Evolutionary conservation across 1,140 invertebrate genomes (phyloP).

Genomic region (Neuroterus valhalla): DNA sequence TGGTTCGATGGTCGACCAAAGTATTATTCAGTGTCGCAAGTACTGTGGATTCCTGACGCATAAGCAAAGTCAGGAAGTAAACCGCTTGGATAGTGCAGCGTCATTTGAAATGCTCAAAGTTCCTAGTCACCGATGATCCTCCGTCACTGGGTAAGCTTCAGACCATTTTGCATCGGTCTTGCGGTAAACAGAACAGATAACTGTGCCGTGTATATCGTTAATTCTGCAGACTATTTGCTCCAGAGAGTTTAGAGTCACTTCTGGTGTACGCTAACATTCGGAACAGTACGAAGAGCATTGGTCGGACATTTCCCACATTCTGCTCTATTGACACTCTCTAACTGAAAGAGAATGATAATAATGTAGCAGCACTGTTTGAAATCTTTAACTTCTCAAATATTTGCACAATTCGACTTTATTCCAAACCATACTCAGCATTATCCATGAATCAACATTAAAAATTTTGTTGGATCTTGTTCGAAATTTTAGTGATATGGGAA

Average conservation of each 20-base stretch:
- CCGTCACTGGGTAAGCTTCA: slow-evolving; percentile 20
- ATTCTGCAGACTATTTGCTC: slow-evolving; percentile 24
- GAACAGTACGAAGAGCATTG: neutral
- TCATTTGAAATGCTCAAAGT: slow-evolving; percentile 31
- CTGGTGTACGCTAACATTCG: neutral
- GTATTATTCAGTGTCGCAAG: neutral
- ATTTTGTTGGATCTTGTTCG: neutral
- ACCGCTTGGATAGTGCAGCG: slow-evolving; percentile 8
- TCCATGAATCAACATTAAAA: no score
- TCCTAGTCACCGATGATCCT: slow-evolving; percentile 26
- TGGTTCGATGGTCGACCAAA: neutral
- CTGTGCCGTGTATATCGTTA: slow-evolving; percentile 10
- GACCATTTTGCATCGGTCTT: slow-evolving; percentile 27
- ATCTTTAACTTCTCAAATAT: no score
- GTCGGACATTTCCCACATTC: neutral
- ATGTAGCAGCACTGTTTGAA: neutral
- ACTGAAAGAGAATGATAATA: neutral
- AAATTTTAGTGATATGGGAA: neutral
- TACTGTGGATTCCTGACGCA: neutral
- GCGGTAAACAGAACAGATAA: slow-evolving; percentile 19
- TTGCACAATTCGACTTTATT: no score
- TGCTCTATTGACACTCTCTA: neutral
- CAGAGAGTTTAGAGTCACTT: slow-evolving; percentile 22
- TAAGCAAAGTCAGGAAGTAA: slow-evolving; percentile 13
- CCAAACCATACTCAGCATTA: no score